Conservation (phyloP, 2,113 vertebrate species). For the Bos javanicus region DNA sequence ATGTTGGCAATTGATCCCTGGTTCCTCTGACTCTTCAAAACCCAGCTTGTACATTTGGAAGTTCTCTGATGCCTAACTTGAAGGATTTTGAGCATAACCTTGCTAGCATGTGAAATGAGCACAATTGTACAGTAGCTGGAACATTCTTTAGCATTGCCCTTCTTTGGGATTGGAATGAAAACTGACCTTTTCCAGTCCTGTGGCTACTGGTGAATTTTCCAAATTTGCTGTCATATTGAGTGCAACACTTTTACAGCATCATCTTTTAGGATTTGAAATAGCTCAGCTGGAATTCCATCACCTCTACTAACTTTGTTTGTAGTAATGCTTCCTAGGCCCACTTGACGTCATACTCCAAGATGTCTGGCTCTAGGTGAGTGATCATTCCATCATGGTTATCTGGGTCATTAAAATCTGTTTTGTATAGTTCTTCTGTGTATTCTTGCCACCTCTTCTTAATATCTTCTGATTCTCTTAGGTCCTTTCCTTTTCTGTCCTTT, state of each 20-base stretch:
- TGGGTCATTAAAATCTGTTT: not conserved
- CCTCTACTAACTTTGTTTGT: not conserved
- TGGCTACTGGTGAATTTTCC: not conserved
- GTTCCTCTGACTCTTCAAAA: not conserved
- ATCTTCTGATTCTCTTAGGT: not conserved
- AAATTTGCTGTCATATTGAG: not conserved
- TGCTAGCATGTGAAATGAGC: not conserved
- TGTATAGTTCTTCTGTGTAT: not conserved
- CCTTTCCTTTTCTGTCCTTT: not conserved
- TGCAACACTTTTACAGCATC: not conserved
- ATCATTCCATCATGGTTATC: not conserved
- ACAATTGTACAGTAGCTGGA: not conserved
- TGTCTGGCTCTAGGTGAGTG: not conserved
- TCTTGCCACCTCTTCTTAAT: not conserved
- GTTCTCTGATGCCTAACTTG: not conserved
- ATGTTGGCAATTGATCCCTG: not conserved
- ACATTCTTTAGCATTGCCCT: not conserved
- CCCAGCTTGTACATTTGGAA: not conserved
- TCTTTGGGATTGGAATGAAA: not conserved
- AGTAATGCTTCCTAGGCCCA: not conserved
- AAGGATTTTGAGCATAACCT: not conserved
- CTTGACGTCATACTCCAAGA: not conserved
- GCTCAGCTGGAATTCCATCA: not conserved
- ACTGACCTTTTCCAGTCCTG: not conserved
- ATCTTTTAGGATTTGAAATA: not conserved